Evolutionary conservation across 2,113 vertebrate species (phyloP).

Genomic region (Spea multiplicata): DNA sequence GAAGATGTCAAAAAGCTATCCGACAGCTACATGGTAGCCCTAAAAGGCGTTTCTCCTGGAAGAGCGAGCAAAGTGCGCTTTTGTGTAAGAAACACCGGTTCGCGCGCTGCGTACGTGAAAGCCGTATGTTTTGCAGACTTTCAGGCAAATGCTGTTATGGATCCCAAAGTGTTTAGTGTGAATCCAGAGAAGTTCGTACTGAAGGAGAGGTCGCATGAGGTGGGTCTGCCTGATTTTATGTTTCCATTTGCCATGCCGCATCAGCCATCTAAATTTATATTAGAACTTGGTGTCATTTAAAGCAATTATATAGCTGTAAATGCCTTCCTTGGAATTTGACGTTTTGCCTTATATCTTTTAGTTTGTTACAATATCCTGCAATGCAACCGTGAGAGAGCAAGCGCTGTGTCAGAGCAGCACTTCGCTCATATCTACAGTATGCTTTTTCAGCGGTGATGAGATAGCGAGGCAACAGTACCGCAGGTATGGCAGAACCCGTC

Average conservation of each 20-base stretch:
- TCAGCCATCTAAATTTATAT: not conserved
- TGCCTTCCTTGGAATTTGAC: no score
- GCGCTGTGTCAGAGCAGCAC: constrained; percentile 53
- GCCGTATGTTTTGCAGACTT: constrained; percentile 77
- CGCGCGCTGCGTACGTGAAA: constrained; percentile 88
- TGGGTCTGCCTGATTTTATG: constrained; percentile 56
- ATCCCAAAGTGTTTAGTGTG: constrained; percentile 71
- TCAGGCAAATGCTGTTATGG: constrained; percentile 65
- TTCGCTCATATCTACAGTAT: constrained; percentile 72
- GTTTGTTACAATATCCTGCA: constrained; percentile 80
- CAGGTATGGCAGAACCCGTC: constrained; percentile 66
- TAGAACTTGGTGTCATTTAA: not conserved
- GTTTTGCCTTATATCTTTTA: constrained; percentile 49
- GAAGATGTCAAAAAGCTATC: constrained; percentile 83
- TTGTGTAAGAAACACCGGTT: constrained; percentile 82
- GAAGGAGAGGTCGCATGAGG: constrained; percentile 83
- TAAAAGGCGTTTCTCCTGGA: constrained; percentile 64
- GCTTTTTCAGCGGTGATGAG: constrained; percentile 90
- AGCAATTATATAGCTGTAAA: no score
- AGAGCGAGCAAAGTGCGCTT: constrained; percentile 72
- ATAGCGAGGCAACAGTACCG: constrained; percentile 85
- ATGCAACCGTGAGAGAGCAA: constrained; percentile 61
- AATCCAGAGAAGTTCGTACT: constrained; percentile 91
- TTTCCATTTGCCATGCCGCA: no score
- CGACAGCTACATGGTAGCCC: constrained; percentile 75